Conservation (phyloP, 2,797 vertebrate genomes). For the Falco cherrug region DNA sequence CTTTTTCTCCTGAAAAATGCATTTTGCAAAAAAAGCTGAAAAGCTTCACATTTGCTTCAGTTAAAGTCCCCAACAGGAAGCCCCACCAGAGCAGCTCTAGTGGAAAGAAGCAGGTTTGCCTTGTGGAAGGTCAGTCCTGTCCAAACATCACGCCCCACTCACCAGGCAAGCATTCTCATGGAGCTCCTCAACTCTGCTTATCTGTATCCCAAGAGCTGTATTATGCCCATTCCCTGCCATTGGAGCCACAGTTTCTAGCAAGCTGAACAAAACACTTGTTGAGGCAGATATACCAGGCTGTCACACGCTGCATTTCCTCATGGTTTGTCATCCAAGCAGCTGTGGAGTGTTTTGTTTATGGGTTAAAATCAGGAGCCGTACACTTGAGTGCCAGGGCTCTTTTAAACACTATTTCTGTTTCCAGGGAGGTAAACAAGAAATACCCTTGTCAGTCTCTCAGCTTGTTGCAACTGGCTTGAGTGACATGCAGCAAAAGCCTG, state of each 20-base stretch:
- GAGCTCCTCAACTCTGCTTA: not conserved
- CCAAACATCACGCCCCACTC: fast-evolving
- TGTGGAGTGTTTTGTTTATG: not conserved
- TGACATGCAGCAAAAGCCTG: not conserved
- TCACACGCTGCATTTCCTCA: not conserved
- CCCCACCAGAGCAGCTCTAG: not conserved
- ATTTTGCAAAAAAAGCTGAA: not conserved
- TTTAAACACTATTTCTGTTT: not conserved
- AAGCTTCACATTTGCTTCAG: not conserved
- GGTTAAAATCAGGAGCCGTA: not conserved
- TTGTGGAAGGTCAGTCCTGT: not conserved
- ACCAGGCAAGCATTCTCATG: not conserved
- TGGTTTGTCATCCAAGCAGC: not conserved
- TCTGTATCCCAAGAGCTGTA: not conserved
- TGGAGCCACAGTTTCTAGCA: not conserved
- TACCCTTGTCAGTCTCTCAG: not conserved
- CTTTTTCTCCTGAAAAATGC: not conserved
- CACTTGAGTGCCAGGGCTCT: not conserved
- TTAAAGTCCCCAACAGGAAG: not conserved
- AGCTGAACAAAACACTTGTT: not conserved
- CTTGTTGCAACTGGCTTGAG: not conserved
- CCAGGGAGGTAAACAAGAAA: not conserved
- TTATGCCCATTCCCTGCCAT: not conserved
- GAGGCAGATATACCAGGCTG: not conserved
- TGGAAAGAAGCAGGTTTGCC: not conserved